Evolutionary conservation across 2,797 vertebrate genomes (phyloP).

Genomic region (Acanthis flammea): DNA sequence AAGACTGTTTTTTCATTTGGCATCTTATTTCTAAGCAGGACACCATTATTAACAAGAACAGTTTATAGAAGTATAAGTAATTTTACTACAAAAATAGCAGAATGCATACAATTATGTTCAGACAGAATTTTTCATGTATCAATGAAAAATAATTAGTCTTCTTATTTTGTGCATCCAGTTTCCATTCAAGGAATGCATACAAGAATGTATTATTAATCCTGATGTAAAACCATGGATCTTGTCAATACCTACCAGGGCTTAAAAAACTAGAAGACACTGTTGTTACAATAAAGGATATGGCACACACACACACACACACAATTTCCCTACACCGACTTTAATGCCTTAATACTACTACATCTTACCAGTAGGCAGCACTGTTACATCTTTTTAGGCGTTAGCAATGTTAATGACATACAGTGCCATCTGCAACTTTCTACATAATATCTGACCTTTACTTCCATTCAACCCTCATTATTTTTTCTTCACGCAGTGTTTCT

Average conservation of each 20-base stretch:
- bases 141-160: not conserved
- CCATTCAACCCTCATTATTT: conserved; percentile 75
- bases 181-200: not conserved
- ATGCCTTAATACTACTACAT: conserved; percentile 66
- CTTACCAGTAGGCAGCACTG: conserved; percentile 78
- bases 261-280: not conserved
- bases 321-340: conserved; percentile 12
- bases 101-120: not conserved
- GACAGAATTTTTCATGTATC: not conserved
- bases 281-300: not conserved
- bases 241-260: not conserved
- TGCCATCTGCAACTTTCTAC: conserved; percentile 75
- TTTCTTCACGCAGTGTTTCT: conserved; percentile 73
- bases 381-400: conserved; percentile 74
- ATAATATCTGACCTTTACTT: conserved; percentile 74
- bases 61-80: not conserved
- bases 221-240: not conserved
- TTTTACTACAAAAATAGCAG: not conserved
- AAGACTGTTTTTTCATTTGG: not conserved
- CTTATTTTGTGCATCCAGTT: not conserved
- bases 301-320: not conserved
- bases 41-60: not conserved
- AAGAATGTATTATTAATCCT: not conserved
- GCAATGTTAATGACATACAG: conserved; percentile 64
- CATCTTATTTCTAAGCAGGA: not conserved